These are phyloP conservation scores for Rhincodon typus DNA, from an alignment of 2,797 vertebrate species.

Conservation along the genomic window DNA sequence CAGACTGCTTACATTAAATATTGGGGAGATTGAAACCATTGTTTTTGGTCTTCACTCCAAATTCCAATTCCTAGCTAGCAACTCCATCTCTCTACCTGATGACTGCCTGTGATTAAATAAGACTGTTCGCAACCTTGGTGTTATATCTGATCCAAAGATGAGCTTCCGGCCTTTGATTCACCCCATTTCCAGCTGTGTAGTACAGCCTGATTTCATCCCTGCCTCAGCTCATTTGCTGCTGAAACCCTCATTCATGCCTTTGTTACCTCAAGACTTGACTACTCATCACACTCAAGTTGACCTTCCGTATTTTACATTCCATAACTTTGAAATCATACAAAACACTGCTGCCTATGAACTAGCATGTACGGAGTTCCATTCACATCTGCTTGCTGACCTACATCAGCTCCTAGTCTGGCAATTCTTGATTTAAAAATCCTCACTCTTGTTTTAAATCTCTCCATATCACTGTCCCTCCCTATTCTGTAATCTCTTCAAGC, in stretches of 20 bases:
- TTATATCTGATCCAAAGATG: background rate
- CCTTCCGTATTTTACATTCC: too few species aligned
- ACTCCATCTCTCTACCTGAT: background rate
- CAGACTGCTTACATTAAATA: background rate
- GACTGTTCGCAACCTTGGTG: background rate
- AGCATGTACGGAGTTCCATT: background rate
- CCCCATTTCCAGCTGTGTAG: background rate
- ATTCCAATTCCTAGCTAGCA: background rate
- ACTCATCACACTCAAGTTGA: too few species aligned
- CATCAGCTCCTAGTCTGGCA: background rate
- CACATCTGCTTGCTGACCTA: background rate
- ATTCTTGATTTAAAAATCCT: background rate
- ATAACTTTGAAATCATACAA: background rate
- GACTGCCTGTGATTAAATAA: background rate
- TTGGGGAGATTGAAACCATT: background rate
- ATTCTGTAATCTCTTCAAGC: background rate
- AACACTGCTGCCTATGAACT: background rate
- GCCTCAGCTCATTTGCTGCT: background rate
- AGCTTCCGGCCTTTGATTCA: background rate
- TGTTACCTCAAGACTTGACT: background rate
- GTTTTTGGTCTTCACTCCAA: background rate
- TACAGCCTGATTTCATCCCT: background rate
- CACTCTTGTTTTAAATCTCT: background rate
- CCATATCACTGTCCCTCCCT: too few species aligned
- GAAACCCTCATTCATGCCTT: background rate